Evolutionary conservation across 2,113 vertebrate genomes (phyloP), one percentile per base, ranked within the genome.

Genomic region (Recurvirostra avosetta): DNA sequence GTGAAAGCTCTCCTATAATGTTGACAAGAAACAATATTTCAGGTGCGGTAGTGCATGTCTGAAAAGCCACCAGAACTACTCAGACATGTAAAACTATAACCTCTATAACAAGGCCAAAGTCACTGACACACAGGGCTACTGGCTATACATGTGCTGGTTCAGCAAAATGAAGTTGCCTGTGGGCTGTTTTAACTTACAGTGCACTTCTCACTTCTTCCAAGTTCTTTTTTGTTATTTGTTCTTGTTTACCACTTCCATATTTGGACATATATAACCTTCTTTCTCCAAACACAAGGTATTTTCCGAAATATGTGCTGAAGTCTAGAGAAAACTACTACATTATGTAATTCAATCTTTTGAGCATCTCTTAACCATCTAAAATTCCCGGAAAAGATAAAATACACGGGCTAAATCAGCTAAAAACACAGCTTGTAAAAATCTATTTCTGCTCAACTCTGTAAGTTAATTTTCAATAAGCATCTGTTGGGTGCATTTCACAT

Each of bases 231-330:
- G 58, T 41, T 40, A 47, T 72, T 72, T 88, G 22, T 53, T 87
- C 65, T 49, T 70, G 15, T 74, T 92, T 81, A 78, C 53, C 19
- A 21, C 41, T 88, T 78, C 78, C 65, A 22, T 88, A 90, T 92
- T 91, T 88, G 58, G 58, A 56, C 30, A 81, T 34, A 72, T 34
- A n/a, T 16, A 78, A 52, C 18, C 7, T 55, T 53, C 38, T 63
- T 94, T 67, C 43, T 84, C 59, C 1, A 1, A 92, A 53, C n/a
- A 61, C 20, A n/a, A n/a, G 15, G n/a, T 45, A 75, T 97, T 96
- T 97, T 96, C 84, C 34, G 41, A 96, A 92, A 91, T 56, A 88
- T 1, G 45, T 47, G 88, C 93, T 84, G 89, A 96, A 88, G 95
- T 95, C 68, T 68, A 90, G 62, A 82, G 55, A 85, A 77, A 96